phyloP scores from a whole-genome alignment of 2,113 vertebrate species.

The Rhinolophus ferrumequinum region DNA sequence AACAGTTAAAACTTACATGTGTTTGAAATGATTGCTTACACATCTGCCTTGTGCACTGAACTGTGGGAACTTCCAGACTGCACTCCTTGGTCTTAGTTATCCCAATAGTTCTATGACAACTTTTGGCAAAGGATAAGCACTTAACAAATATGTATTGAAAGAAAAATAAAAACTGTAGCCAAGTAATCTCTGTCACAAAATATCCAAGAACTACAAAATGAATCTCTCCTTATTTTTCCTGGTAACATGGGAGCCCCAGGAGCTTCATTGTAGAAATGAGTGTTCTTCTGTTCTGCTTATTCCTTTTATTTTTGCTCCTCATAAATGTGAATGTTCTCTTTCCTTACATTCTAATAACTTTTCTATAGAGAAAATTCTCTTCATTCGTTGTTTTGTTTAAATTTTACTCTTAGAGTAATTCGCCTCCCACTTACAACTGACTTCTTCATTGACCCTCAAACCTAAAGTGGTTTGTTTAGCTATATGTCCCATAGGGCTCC shows the following conservation, averaged over 20 bases:
- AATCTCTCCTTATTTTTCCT: background rate
- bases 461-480: background rate
- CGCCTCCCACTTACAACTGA: background rate
- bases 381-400: background rate
- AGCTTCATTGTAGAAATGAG: background rate
- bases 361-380: background rate
- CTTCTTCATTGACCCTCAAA: constrained; percentile 13
- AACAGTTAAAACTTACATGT: background rate
- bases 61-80: background rate
- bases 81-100: background rate
- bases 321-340: background rate
- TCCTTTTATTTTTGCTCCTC: background rate
- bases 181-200: background rate
- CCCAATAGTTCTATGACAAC: background rate
- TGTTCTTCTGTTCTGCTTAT: too few relatives aligned
- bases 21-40: background rate
- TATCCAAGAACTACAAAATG: background rate
- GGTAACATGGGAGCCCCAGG: background rate
- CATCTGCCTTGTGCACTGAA: background rate
- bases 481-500: background rate
- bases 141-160: background rate
- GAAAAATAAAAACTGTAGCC: background rate
- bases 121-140: background rate
- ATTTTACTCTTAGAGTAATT: background rate
- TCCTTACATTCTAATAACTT: background rate